phyloP scores from a whole-genome alignment of 2,797 vertebrate genomes.

The Anabacerthia variegaticeps region DNA sequence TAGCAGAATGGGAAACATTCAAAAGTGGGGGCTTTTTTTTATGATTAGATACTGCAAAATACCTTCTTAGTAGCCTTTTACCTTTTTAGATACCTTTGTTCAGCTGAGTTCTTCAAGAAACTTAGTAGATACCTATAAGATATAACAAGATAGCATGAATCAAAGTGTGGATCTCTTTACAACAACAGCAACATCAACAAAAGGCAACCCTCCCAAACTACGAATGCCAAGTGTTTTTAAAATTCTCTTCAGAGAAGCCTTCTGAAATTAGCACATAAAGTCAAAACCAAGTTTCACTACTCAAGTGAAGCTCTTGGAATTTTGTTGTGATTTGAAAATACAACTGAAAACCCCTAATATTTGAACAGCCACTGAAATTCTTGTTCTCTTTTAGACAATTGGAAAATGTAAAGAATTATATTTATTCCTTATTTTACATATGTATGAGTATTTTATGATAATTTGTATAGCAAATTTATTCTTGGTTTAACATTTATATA shows the following conservation, averaged over 20 bases:
- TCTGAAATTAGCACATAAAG: neutral
- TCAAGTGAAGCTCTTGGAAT: neutral
- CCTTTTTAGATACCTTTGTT: neutral
- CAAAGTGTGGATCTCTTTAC: neutral
- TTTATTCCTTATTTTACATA: neutral
- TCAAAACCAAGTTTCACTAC: neutral
- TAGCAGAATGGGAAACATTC: neutral
- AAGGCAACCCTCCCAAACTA: neutral
- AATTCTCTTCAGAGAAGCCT: neutral
- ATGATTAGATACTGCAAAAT: neutral
- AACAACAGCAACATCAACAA: neutral
- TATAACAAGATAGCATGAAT: neutral
- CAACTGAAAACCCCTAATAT: neutral
- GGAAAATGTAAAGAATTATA: neutral
- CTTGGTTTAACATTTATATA: neutral
- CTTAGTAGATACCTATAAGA: neutral
- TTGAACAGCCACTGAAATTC: neutral
- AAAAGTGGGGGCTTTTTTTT: rapidly evolving
- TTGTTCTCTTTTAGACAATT: neutral
- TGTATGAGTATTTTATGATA: neutral
- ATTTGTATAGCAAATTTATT: neutral
- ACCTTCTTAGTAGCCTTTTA: neutral
- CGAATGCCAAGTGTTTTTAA: neutral
- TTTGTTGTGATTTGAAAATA: neutral
- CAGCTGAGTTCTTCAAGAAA: neutral